Base-by-base conservation (phyloP, 2,113 vertebrate genomes). In the Stigmatopora nigra region DNA sequence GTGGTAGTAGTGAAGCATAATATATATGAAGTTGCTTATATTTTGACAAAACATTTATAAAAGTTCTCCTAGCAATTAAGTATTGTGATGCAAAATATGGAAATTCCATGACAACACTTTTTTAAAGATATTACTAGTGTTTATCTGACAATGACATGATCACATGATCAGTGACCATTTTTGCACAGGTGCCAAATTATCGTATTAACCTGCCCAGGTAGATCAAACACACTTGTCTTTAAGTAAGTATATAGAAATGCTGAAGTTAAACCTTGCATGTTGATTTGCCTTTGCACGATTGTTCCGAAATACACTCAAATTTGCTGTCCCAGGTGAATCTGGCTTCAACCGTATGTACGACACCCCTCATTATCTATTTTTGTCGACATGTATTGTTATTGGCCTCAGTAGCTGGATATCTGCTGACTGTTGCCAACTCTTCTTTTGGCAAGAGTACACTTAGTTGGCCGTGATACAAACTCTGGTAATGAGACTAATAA, bases 401-500 rank as follows among this genome's bases (percentile, higher is more conserved):
- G 77, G 84, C 74, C 71, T 58, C 67, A 65, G 56, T 62, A 74
- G 78, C 82, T 73, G 78, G 77, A 82, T 83, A 79, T 72, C 79
- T 69, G 71, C 71, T 67, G 73, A 75, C 65, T 74, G 76, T 79
- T 78, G 83, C 76, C 80, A 73, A 71, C 76, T 73, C 80, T 77
- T 64, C 66, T 78, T 77, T 83, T 48, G 78, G 79, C 78, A 70
- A 69, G 76, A 81, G 72, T 73, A 78, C 70, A 68, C 45, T 38
- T 71, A 64, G 76, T 55, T 87, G 86, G 79, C 85, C 15, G 9
- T 67, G 81, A 70, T 76, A 74, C 83, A 82, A 81, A 80, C 67
- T 70, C 70, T 77, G 77, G 10, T 79, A 78, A 70, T 58, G 14
- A 63, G 73, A 72, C 75, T 80, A 73, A 85, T 83, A 80, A 82